Evolutionary conservation across 2,888 invertebrate genomes (phyloP), one percentile per base, ranked within the genome.

Genomic region (Chirona hameri): DNA sequence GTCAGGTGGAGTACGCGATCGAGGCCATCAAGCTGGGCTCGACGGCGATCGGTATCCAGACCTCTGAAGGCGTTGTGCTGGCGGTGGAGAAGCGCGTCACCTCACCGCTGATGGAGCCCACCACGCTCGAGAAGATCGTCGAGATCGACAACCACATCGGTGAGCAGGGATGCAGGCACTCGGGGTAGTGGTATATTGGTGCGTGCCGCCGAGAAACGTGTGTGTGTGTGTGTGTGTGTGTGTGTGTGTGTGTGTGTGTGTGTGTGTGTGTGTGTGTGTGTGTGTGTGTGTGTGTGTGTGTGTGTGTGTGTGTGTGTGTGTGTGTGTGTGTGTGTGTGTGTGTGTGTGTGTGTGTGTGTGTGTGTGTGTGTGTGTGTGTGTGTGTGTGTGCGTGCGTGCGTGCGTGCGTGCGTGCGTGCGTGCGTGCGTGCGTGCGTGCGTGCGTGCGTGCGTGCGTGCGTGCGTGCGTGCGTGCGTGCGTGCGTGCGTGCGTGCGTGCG

Each of bases 1-100:
- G 80, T 46, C 94, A 96, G 90, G 97, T 99, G n/a, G 99, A 99
- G 90, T 99, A 99, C 91, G 99, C 99, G 7, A 99, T 99, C 87
- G 99, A 99, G 90, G 99, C 99, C 0, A 99, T 99, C 85, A 99
- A 99, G 90, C 91, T 99, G 83, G 99, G 99, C 0, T 99, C 99
- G 0, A 99, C 99, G 7, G 99, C 98, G 10, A 98, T 99, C 87
- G 99, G 99, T 31, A 98, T 99, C 85, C 94, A 95, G 86, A 99
- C 99, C 1, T 91, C 92, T 0, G 98, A 99, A 90, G 99, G 99
- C 72, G 97, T 99, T 60, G 95, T 99, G 52, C 89, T 99, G 86
- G 98, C 99, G 0, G 99, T 98, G 0, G 99, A 99, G 88, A 99
- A 99, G 89, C 92, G 99, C 86, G 97, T 99, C 79, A 99, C 98